Base-by-base conservation (phyloP, 92 coral and sea anemone genomes). In the Porites cylindrica region DNA sequence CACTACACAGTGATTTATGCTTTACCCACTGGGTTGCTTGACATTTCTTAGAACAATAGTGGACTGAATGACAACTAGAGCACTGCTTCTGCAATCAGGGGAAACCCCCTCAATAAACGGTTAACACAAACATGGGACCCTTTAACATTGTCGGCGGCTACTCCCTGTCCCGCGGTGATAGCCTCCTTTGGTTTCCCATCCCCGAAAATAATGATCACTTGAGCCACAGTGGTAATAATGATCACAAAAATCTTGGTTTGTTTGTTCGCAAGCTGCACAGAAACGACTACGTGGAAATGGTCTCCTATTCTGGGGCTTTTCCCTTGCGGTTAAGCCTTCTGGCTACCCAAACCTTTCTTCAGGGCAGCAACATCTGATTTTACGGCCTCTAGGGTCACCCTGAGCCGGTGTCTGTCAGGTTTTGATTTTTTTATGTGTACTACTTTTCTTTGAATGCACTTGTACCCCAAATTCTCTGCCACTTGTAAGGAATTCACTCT, bases 181-280 rank as follows among this genome's bases (percentile, higher is more conserved):
- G 24, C 24, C 24, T 23, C 24, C 24, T 23, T 23, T 23, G 24
- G 24, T 23, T 23, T 23, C 58, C 58, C 91, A 91, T 50, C 94
- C 91, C 51, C 89, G 83, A 13, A 89, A 88, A 82, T 82, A 91
- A 14, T 79, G 84, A 51, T 79, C 84, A 65, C 72, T 68, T 65
- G 84, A 79, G 47, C 73, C 84, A 16, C 84, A 79, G 47, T 64
- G 61, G 74, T 64, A 79, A 23, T 74, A 64, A 14, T 79, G 84
- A 24, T 79, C 29, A 26, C 84, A 79, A 3, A 50, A 65, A 21
- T 59, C 71, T 65, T 61, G 68, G 68, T 65, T 65, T 59, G 69
- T 16, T 11, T 24, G 18, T 12, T 61, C 61, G 61, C 84, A 79
- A 8, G 9, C 61, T 65, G 10, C 10, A 61, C 61, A 79, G 72